Conservation (phyloP, 1,140 invertebrate species). For the Harpegnathos saltator region DNA sequence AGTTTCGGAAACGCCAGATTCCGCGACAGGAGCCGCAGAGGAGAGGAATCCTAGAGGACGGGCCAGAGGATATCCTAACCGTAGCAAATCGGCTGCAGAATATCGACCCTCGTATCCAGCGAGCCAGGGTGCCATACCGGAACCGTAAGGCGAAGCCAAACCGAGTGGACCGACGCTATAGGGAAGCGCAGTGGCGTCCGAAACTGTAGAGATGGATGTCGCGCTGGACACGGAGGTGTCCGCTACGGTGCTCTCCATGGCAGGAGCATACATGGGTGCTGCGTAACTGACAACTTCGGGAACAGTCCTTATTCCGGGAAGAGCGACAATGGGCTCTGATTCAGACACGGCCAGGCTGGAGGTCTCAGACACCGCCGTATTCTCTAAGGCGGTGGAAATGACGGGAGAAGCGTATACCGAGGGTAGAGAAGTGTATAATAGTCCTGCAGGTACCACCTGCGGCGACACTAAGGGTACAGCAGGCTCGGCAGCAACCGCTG, state of each 20-base stretch:
- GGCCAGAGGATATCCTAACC: not conserved
- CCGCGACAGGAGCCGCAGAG: not conserved
- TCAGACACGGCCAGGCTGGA: not conserved
- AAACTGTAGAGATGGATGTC: not conserved
- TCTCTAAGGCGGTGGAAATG: no score
- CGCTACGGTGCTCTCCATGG: no score
- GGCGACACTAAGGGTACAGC: no score
- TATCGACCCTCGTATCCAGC: not conserved
- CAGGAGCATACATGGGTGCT: not conserved
- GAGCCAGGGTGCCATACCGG: no score
- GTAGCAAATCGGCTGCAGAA: no score
- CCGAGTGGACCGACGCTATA: no score
- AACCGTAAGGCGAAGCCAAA: no score
- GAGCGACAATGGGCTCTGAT: not conserved
- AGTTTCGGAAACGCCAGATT: not conserved
- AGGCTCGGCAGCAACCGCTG: not conserved
- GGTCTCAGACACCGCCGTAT: no score
- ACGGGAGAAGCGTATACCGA: no score
- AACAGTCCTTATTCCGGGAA: not conserved
- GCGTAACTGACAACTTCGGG: not conserved
- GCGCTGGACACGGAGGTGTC: not conserved
- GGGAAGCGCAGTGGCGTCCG: no score
- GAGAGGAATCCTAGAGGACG: not conserved
- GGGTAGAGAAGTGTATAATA: no score
- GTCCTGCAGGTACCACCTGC: no score